Evolutionary conservation across 2,113 vertebrate species (phyloP), one percentile per base, ranked within the genome.

Genomic region (Caretta caretta): DNA sequence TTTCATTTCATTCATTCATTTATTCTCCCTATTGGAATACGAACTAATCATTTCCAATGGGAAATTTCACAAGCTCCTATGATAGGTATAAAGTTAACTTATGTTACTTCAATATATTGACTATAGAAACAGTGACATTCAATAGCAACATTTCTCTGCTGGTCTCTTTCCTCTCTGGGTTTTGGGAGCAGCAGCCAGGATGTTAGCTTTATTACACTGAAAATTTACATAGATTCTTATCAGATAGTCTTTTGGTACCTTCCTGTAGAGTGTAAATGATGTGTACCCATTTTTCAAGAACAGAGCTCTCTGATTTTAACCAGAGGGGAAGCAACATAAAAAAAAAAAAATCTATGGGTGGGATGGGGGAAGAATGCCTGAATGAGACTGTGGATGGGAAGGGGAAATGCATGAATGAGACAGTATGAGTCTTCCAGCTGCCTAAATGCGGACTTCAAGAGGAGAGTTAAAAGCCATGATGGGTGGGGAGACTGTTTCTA

Each of bases 61-160:
- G 84, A 86, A 89, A 83, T 86, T 89, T 94, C 90, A 91, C 83
- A 90, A 24, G 49, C 88, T 89, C 79, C 65, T 87, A 13, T 53
- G 84, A 91, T 78, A 93, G 78, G 65, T 86, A 84, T 86, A 65
- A 83, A 85, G 76, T 12, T 50, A 48, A 35, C 25, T 42, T 53
- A 25, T 1, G 0, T 89, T 76, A 76, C 14, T 57, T 46, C 53
- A 19, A 22, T 62, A 42, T 1, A 16, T 17, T 85, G 83, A 84
- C n/a, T 94, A 81, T 20, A 91, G 86, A 86, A 88, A 54, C 5
- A 53, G 27, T 1, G 3, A 48, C 84, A 82, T 24, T 65, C 86
- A 87, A n/a, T 8, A 50, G 20, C 17, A 31, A n/a, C 29, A 83
- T 84, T 86, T 86, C 62, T 69, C 20, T 53, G 53, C 14, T 2